These are phyloP conservation scores for Nipponacmea schrenckii DNA, from an alignment of 2,888 invertebrate species.

Conservation along the genomic window DNA sequence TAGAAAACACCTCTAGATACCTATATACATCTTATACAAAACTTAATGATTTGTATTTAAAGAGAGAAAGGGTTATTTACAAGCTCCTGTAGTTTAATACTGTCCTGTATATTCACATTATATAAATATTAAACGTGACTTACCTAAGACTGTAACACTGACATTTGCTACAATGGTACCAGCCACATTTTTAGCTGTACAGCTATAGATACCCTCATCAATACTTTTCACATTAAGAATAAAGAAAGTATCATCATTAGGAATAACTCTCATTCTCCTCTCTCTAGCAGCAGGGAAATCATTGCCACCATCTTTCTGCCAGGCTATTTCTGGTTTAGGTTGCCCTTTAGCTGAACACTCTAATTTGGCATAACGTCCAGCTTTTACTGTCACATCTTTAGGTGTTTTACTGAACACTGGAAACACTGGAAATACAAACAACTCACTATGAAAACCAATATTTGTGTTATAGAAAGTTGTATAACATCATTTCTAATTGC, in stretches of 20 bases:
- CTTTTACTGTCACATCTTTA: constrained; percentile 83
- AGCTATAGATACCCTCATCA: constrained; percentile 93
- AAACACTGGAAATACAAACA: constrained; percentile 74
- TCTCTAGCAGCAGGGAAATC: constrained; percentile 92
- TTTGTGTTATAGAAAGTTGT: too few relatives aligned
- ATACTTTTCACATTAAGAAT: constrained; percentile 89
- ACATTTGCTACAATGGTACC: constrained; percentile 89
- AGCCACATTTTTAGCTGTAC: constrained; percentile 90
- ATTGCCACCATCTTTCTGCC: constrained; percentile 70
- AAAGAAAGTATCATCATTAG: constrained; percentile 89
- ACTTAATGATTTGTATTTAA: too few relatives aligned
- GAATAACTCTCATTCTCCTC: constrained; percentile 91
- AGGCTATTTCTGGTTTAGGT: constrained; percentile 76
- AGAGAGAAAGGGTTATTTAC: too few relatives aligned
- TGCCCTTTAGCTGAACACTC: constrained; percentile 92
- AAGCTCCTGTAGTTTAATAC: too few relatives aligned
- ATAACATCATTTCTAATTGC: too few relatives aligned
- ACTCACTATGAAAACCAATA: too few relatives aligned
- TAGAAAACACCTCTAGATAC: too few relatives aligned
- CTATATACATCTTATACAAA: too few relatives aligned
- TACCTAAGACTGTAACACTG: constrained; percentile 79
- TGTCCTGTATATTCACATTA: too few relatives aligned
- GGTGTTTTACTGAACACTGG: constrained; percentile 88
- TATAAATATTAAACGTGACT: constrained; percentile 29
- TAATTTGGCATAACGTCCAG: constrained; percentile 85